Conservation (phyloP, 2,113 vertebrate species). For the Anhinga rufa region DNA sequence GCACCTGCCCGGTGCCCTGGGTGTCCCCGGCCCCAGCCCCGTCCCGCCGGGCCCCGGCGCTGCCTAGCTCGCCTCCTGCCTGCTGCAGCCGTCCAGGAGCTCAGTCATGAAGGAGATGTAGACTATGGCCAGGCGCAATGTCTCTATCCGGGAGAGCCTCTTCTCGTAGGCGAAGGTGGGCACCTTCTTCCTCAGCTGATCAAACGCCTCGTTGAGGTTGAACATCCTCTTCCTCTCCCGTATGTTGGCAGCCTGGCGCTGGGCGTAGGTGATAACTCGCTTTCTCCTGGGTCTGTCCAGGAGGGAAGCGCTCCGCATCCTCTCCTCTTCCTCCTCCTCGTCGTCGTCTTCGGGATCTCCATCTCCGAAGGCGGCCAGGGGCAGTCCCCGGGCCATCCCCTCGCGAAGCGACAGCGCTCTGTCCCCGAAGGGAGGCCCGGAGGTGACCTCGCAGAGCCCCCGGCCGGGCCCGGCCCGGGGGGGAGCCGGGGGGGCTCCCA, state of each 20-base stretch:
- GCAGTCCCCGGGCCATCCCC: neutral
- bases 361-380: slow-evolving; percentile 12
- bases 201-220: slow-evolving; percentile 96
- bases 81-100: slow-evolving; percentile 74
- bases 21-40: neutral
- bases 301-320: neutral
- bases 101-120: slow-evolving; percentile 99
- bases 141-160: slow-evolving; percentile 93
- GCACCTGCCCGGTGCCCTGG: neutral
- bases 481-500: slow-evolving; percentile 43
- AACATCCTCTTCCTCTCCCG: slow-evolving; percentile 95
- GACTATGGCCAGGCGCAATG: slow-evolving; percentile 90
- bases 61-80: slow-evolving; percentile 19
- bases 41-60: neutral
- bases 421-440: slow-evolving; percentile 50
- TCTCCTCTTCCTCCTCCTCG: slow-evolving; percentile 56
- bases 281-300: slow-evolving; percentile 80
- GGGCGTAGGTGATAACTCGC: slow-evolving; percentile 86
- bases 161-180: slow-evolving; percentile 97
- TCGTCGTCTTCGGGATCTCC: slow-evolving; percentile 36
- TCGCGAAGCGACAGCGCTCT: slow-evolving; percentile 9
- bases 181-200: slow-evolving; percentile 89
- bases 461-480: neutral
- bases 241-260: slow-evolving; percentile 94
- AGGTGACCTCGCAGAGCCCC: slow-evolving; percentile 55